Base-by-base conservation (phyloP, 2,888 invertebrate genomes). In the Stramonita haemastoma region DNA sequence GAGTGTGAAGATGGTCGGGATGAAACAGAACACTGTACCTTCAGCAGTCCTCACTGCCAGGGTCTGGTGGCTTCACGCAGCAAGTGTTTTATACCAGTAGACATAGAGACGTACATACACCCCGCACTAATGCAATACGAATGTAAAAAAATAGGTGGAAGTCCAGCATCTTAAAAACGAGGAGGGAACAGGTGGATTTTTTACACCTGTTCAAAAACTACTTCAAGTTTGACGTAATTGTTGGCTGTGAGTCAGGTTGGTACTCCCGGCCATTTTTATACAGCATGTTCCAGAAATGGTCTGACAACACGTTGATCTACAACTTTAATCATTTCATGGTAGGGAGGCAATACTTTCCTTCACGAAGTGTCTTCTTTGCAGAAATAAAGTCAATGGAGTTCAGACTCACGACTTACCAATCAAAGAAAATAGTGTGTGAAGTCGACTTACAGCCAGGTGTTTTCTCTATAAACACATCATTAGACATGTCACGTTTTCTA, bases 1-100 rank as follows among this genome's bases (percentile, higher is more conserved):
- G 32, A 79, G 34, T 79, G 79, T 79, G 79, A 79, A 79, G 79
- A 32, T 0, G 79, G 79, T 32, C 79, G 32, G 79, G 79, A 79
- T 32, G 79, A 79, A 32, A 79, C 79, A 29, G 79, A 26, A 26
- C 22, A 79, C 29, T 79, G 79, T 79, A 29, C 79, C 32, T 79
- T n/a, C n/a, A n/a, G n/a, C n/a, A n/a, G n/a, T n/a, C n/a, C n/a
- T n/a, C n/a, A n/a, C n/a, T n/a, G n/a, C n/a, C n/a, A n/a, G n/a
- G n/a, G n/a, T n/a, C n/a, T n/a, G n/a, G n/a, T n/a, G n/a, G n/a
- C n/a, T n/a, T 79, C 79, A 29, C 79, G 79, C 2, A 32, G 32
- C 79, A 79, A 79, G 19, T 79, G 79, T 32, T 79, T 32, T 19
- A 79, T 15, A 5, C 15, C 26, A 19, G 26, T 79, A 11, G 15